phyloP scores from a whole-genome alignment of 2,113 vertebrate species.

The Paramisgurnus dabryanus region DNA sequence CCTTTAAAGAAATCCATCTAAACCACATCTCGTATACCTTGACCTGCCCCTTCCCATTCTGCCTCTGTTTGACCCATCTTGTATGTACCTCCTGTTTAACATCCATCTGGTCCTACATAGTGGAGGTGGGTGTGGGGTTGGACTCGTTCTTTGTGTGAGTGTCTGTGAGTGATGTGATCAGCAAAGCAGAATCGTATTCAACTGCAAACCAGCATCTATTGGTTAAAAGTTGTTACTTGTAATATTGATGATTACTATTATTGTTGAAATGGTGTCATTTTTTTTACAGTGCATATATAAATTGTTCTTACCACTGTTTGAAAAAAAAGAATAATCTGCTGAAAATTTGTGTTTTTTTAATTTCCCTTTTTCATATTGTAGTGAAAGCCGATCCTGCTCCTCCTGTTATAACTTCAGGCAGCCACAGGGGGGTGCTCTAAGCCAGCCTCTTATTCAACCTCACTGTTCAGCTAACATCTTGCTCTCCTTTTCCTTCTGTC shows the following conservation, averaged over 20 bases:
- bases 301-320: constrained; percentile 62
- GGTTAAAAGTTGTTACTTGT: constrained; percentile 66
- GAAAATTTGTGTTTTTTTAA: constrained; percentile 38
- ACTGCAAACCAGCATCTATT: constrained; percentile 65
- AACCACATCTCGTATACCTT: background rate
- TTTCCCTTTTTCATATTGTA: constrained; percentile 50
- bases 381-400: constrained; percentile 54
- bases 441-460: constrained; percentile 55
- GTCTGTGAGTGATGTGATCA: constrained; percentile 65
- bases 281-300: constrained; percentile 60
- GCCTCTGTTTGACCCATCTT: background rate
- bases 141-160: constrained; percentile 50
- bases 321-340: constrained; percentile 39
- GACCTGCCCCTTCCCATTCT: background rate
- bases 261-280: constrained; percentile 72
- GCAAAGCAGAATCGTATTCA: constrained; percentile 67
- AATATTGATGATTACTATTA: constrained; percentile 68
- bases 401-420: constrained; percentile 59
- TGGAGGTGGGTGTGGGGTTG: background rate
- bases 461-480: constrained; percentile 51
- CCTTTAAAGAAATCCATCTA: constrained; percentile 16
- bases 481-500: constrained; percentile 17
- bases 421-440: constrained; percentile 66
- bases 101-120: constrained; percentile 14
- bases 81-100: background rate